Evolutionary conservation across 23 tunicate species (phyloP).

Genomic region (Clavelina lepadiformis): DNA sequence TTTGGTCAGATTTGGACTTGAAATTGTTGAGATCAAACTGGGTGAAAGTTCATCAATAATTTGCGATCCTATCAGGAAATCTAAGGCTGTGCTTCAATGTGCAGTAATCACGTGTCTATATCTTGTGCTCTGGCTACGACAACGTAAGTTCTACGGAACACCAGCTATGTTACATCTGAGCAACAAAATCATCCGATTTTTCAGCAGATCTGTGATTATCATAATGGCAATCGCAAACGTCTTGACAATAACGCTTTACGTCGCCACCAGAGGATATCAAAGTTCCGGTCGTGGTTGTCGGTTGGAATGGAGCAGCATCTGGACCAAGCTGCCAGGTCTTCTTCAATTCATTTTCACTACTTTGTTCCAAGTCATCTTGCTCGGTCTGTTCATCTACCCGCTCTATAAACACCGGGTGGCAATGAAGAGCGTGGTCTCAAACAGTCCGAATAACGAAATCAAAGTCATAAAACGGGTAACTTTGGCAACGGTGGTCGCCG

Average conservation of each 20-base stretch:
- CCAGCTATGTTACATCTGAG: slow-evolving; percentile 19
- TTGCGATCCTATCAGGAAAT: slow-evolving; percentile 30
- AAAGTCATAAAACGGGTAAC: slow-evolving; percentile 45
- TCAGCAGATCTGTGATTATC: slow-evolving; percentile 41
- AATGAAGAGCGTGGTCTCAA: no score
- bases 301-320: slow-evolving; percentile 31
- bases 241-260: slow-evolving; percentile 30
- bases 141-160: slow-evolving; percentile 54
- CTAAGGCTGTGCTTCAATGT: slow-evolving; percentile 41
- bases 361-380: slow-evolving; percentile 56
- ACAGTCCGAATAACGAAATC: no score
- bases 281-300: slow-evolving; percentile 46
- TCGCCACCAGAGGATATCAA: slow-evolving; percentile 32
- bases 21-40: slow-evolving; percentile 26
- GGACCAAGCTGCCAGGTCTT: slow-evolving; percentile 55
- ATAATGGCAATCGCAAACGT: slow-evolving; percentile 52
- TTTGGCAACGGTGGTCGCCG: slow-evolving; percentile 26
- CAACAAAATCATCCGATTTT: slow-evolving; percentile 10
- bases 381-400: slow-evolving; percentile 59
- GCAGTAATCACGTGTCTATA: slow-evolving; percentile 42
- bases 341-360: slow-evolving; percentile 37
- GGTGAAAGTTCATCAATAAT: slow-evolving; percentile 3
- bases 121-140: slow-evolving; percentile 66
- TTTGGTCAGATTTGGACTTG: slow-evolving; percentile 17
- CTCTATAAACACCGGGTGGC: slow-evolving; percentile 28